phyloP scores from a whole-genome alignment of 2,797 vertebrate species.

The Heliangelus exortis region DNA sequence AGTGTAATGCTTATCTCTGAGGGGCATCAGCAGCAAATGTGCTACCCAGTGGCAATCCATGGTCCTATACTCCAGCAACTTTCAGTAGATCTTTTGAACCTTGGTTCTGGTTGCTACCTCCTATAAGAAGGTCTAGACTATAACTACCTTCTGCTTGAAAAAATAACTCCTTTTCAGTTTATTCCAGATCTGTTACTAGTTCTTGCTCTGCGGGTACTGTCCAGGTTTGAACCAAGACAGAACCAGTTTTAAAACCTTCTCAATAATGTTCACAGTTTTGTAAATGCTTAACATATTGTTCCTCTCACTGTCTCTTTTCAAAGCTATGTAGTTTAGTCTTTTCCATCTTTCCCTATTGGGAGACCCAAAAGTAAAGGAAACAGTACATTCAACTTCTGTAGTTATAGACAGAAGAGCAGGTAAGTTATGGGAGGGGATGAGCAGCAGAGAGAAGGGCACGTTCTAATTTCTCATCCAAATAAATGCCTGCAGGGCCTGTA shows the following conservation, averaged over 20 bases:
- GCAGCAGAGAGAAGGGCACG: background rate
- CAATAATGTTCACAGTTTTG: background rate
- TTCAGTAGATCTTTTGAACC: background rate
- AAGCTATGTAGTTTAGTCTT: background rate
- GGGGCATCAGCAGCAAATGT: background rate
- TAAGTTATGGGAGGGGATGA: background rate
- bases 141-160: background rate
- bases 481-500: background rate
- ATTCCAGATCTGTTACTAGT: background rate
- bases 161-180: background rate
- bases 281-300: background rate
- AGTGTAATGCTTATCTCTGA: background rate
- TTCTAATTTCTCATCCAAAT: background rate
- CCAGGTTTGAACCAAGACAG: too few species aligned
- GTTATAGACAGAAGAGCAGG: background rate
- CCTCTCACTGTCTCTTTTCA: background rate
- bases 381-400: background rate
- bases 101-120: background rate
- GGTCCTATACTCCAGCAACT: background rate
- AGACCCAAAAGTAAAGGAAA: background rate
- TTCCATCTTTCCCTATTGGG: background rate
- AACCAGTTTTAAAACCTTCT: background rate
- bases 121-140: background rate
- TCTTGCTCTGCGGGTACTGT: background rate
- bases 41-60: fast-evolving